Percentiles rank a stretch among this genome's conserved stretches.
These are phyloP conservation scores for Gonatopus flavifemur DNA, from an alignment of 1,140 invertebrate species.

Conservation along the genomic window DNA sequence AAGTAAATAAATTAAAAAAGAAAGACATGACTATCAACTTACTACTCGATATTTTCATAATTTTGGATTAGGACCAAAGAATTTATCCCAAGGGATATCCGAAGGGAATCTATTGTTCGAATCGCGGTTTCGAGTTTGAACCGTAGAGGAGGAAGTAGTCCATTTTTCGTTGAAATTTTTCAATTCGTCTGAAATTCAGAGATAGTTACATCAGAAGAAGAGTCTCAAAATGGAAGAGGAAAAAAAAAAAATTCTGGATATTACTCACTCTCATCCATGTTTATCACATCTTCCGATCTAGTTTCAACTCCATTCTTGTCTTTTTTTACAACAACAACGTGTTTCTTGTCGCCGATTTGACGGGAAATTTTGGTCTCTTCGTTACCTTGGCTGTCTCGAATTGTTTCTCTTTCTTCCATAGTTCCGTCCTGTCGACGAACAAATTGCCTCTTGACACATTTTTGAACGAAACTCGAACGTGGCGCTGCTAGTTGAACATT, in stretches of 20 bases:
- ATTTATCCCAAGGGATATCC: constrained; percentile 44
- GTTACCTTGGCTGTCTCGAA: constrained; percentile 58
- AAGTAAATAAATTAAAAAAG: too few species aligned
- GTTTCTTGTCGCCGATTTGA: constrained; percentile 53
- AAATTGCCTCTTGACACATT: constrained; percentile 45
- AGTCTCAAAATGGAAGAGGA: too few species aligned
- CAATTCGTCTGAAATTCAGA: constrained; percentile 41
- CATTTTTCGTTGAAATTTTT: constrained; percentile 29
- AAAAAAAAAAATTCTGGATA: background rate
- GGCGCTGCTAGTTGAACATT: background rate
- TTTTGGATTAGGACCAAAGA: constrained; percentile 47
- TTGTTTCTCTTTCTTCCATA: constrained; percentile 51
- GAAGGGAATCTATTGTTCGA: too few species aligned
- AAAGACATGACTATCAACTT: too few species aligned
- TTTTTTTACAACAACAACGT: constrained; percentile 48
- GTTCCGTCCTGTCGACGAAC: constrained; percentile 52
- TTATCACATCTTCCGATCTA: constrained; percentile 51
- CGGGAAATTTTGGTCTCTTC: constrained; percentile 55
- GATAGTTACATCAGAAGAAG: constrained; percentile 2
- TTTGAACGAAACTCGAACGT: constrained; percentile 28
- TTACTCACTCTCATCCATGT: constrained; percentile 53
- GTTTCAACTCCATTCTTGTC: constrained; percentile 56
- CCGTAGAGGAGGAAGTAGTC: too few species aligned
- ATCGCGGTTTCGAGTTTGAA: too few species aligned
- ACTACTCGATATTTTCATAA: too few species aligned